Evolutionary conservation across 1,140 invertebrate species (phyloP), one percentile per base, ranked within the genome.

Genomic region (Hermatobates lingyangjiaoensis): DNA sequence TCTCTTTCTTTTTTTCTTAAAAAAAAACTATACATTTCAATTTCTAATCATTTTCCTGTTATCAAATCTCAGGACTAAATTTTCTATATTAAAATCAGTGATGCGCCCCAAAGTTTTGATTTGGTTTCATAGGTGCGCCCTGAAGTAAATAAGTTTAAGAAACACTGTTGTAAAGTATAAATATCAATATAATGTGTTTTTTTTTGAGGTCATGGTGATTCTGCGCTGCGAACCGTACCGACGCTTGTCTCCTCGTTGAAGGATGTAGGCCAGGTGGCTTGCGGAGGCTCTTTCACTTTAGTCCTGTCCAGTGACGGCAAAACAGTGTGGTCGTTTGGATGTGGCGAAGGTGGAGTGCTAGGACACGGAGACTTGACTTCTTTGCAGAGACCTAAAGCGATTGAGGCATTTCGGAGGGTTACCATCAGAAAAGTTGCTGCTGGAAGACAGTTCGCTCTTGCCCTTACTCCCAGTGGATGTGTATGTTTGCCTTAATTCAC

Each of bases 271-370:
- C 68, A 72, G 51, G 74, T 79, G 5, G 70, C 75, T 1, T 79
- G 76, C 65, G 77, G 77, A 12, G 73, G 71, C 61, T 70, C 75
- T 10, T 77, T 80, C 57, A 78, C 77, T 14, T 55, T 80, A 15
- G 77, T 72, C 15, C 64, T 80, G 12, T 76, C 75, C 1, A 63
- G 64, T 45, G 76, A 79, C 68, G 75, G 76, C 0, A 64, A 71
- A 61, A 77, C 71, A 14, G 72, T 78, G 0, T 80, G 77, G 77
- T 77, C 76, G 12, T 79, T 79, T 65, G 77, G 77, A 10, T 69
- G 66, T 42, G 71, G 71, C 38, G 76, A 78, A 58, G 68, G 71
- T 62, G 76, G 76, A 18, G 76, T 77, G 63, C 60, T 79, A 18
- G 77, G 77, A 2, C 70, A 78, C 59, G 76, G 74, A 30, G 73